These are phyloP conservation scores for Blastobasis adustella DNA, from an alignment of 2,888 invertebrate species.

Conservation along the genomic window DNA sequence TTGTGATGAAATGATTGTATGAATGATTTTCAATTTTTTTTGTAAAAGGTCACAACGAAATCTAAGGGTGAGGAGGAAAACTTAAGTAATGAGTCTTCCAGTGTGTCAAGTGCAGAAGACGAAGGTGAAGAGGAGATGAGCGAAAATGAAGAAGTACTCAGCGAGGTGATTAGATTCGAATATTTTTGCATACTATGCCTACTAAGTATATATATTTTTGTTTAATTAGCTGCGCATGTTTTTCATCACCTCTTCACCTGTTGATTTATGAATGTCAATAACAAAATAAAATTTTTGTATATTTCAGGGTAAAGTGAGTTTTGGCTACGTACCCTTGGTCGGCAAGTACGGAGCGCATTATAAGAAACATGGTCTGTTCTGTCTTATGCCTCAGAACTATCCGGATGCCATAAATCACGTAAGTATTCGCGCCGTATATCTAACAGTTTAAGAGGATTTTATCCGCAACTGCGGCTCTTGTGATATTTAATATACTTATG, in stretches of 20 bases:
- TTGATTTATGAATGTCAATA: no score
- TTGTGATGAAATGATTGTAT: no score
- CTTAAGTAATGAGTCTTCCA: slow-evolving; percentile 22
- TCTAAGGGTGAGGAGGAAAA: no score
- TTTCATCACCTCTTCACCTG: background rate
- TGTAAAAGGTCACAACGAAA: no score
- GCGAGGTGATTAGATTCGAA: slow-evolving; percentile 35
- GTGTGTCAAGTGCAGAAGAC: slow-evolving; percentile 29
- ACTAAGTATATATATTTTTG: background rate
- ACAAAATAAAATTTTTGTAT: slow-evolving; percentile 6
- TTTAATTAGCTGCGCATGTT: slow-evolving; percentile 6
- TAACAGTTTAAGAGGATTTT: background rate
- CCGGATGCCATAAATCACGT: slow-evolving; percentile 93
- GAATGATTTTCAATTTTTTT: no score
- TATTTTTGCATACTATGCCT: background rate
- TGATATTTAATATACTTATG: no score
- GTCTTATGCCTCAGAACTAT: slow-evolving; percentile 93
- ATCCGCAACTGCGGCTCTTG: background rate
- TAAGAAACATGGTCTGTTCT: slow-evolving; percentile 86
- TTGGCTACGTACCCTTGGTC: slow-evolving; percentile 62
- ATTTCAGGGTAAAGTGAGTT: slow-evolving; percentile 44
- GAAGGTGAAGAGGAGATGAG: slow-evolving; percentile 28
- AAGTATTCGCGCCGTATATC: slow-evolving; percentile 28
- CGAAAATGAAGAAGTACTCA: slow-evolving; percentile 27
- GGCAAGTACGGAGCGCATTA: slow-evolving; percentile 85